Evolutionary conservation across 2,113 vertebrate species (phyloP).

Genomic region (Gopherus evgoodei): DNA sequence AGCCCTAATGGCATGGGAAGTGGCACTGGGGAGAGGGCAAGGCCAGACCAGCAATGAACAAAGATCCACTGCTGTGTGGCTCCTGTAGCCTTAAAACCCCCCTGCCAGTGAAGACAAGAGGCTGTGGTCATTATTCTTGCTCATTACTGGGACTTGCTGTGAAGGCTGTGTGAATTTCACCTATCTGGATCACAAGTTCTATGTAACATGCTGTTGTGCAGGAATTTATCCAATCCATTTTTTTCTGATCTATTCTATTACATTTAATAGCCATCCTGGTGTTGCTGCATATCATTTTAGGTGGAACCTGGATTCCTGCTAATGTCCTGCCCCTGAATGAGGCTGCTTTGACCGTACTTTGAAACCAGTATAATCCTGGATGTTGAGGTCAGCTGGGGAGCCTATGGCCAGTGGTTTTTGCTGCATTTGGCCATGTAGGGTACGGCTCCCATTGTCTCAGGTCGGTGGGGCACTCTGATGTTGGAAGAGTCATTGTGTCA

Average conservation of each 20-base stretch:
- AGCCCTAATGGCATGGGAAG: fast-evolving
- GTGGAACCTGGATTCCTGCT: background rate
- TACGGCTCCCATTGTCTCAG: background rate
- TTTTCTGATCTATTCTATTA: background rate
- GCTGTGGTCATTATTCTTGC: background rate
- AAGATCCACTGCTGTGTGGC: background rate
- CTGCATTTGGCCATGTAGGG: background rate
- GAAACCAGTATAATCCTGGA: background rate
- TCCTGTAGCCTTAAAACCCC: background rate
- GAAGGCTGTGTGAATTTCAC: background rate
- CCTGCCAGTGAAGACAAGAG: background rate
- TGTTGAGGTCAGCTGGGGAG: background rate
- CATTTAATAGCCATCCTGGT: background rate
- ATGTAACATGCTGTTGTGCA: background rate
- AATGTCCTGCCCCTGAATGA: background rate
- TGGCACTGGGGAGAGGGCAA: background rate
- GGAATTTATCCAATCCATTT: background rate
- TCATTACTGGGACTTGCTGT: background rate
- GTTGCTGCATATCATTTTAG: background rate
- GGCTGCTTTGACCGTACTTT: background rate
- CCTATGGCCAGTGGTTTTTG: background rate
- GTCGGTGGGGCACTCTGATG: background rate
- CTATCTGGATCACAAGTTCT: fast-evolving
- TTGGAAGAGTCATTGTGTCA: background rate
- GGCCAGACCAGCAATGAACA: background rate